phyloP scores from a whole-genome alignment of 2,797 vertebrate genomes.

The Yasuhikotakia modesta region DNA sequence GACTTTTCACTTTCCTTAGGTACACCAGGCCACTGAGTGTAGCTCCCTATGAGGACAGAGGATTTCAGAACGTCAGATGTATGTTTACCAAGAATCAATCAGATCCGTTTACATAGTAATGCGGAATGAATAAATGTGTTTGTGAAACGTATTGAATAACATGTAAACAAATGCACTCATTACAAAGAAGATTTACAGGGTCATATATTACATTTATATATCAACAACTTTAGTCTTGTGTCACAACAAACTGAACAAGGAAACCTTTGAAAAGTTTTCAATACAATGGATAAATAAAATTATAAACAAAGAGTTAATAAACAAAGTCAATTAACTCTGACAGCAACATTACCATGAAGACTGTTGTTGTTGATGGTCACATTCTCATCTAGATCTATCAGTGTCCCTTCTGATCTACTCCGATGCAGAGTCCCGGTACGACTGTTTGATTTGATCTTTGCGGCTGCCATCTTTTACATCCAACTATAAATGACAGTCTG shows the following conservation, averaged over 20 bases:
- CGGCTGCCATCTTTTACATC: slow-evolving; percentile 83
- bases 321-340: not conserved
- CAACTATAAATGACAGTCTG: slow-evolving; percentile 61
- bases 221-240: no score
- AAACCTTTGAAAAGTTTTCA: not conserved
- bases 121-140: not conserved
- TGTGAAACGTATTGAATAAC: not conserved
- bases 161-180: not conserved
- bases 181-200: not conserved
- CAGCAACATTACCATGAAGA: slow-evolving; percentile 67
- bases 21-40: slow-evolving; percentile 63
- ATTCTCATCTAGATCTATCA: slow-evolving; percentile 82
- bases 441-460: slow-evolving; percentile 70
- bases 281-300: not conserved
- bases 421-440: slow-evolving; percentile 76
- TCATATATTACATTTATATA: no score
- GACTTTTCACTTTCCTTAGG: slow-evolving; percentile 62
- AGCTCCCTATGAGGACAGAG: slow-evolving; percentile 64
- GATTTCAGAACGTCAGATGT: not conserved
- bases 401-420: slow-evolving; percentile 87
- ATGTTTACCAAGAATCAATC: not conserved
- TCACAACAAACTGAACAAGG: not conserved
- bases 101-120: not conserved
- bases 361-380: slow-evolving; percentile 68
- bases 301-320: not conserved